A percentile compares a stretch with the other conserved stretches of the same genome.
Conservation (phyloP, 2,113 vertebrate genomes). For the Lethenteron camtschaticum region DNA sequence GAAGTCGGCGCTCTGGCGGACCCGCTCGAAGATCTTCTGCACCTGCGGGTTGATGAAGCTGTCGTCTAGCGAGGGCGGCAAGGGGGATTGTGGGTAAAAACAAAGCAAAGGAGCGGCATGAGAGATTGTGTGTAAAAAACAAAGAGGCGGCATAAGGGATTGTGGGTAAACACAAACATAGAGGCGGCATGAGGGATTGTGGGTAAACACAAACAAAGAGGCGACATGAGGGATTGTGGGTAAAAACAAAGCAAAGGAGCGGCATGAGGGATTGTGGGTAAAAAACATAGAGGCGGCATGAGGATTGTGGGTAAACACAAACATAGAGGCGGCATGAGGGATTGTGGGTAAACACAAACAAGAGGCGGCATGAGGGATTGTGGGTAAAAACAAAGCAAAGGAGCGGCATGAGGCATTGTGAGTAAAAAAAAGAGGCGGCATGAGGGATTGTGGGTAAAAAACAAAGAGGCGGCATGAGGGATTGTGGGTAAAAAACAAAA, state of each 20-base stretch:
- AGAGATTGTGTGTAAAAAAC: no score
- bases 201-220: no score
- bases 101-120: no score
- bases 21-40: slow-evolving; percentile 11
- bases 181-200: background rate
- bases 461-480: background rate
- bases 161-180: background rate
- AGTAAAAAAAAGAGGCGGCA: no score
- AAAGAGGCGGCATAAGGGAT: background rate
- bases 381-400: background rate
- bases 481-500: background rate
- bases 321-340: no score
- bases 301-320: no score
- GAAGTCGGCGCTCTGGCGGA: slow-evolving; percentile 9
- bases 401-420: no score
- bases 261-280: no score
- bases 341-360: no score
- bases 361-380: background rate
- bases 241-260: no score
- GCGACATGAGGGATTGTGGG: background rate
- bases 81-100: background rate
- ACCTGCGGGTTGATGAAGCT: slow-evolving; percentile 7
- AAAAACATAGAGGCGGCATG: no score
- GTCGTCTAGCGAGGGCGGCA: slow-evolving; percentile 5
- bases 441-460: no score